A percentile compares a stretch with the other conserved stretches of the same genome.
Evolutionary conservation across 1,140 invertebrate genomes (phyloP).

Genomic region (Oreohelix idahoensis): DNA sequence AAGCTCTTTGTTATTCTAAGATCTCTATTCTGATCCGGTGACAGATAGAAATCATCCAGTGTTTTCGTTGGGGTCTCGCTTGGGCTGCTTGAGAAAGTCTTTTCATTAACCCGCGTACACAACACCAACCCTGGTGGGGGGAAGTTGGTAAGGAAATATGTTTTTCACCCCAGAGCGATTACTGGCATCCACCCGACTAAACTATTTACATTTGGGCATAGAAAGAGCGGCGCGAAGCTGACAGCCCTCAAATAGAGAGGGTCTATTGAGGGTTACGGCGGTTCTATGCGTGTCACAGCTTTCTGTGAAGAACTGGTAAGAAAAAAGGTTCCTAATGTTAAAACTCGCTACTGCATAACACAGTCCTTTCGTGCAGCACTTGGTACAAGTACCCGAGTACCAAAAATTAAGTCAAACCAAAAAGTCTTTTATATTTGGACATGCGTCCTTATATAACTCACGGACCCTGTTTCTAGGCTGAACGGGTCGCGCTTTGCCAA

Average conservation of each 20-base stretch:
- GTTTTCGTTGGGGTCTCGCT: slow-evolving; percentile 8
- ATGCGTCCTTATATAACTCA: too few species aligned
- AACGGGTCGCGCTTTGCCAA: too few species aligned
- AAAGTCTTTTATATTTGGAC: too few species aligned
- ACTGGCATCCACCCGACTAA: background rate
- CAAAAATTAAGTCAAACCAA: too few species aligned
- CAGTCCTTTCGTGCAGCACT: too few species aligned
- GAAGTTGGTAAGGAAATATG: background rate
- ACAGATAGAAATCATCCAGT: background rate
- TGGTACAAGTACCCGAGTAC: too few species aligned
- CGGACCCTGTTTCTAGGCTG: too few species aligned
- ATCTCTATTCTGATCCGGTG: slow-evolving; percentile 4
- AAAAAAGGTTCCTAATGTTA: too few species aligned
- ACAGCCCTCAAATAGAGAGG: background rate
- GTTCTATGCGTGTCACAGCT: background rate
- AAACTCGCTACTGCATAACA: too few species aligned
- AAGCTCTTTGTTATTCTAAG: background rate
- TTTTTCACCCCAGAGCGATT: background rate
- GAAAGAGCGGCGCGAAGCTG: background rate
- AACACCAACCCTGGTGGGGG: background rate
- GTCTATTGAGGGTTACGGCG: background rate
- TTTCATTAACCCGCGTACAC: background rate
- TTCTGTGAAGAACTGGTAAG: too few species aligned
- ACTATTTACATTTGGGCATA: background rate
- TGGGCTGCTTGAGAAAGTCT: background rate